Conservation (phyloP, 2,888 invertebrate genomes). For the Chrysina gloriosa region DNA sequence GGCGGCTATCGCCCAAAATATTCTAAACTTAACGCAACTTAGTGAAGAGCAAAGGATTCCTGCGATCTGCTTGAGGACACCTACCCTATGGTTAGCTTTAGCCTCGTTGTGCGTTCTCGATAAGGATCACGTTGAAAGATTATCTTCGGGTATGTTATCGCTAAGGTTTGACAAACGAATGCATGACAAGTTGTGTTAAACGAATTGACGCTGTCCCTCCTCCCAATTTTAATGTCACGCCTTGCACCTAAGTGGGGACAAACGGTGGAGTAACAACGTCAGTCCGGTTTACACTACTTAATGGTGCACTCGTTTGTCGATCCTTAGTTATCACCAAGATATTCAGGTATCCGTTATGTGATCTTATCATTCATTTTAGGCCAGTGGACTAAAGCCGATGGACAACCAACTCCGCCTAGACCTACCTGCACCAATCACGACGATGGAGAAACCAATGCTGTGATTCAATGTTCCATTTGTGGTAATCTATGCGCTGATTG, state of each 20-base stretch:
- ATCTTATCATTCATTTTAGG: constrained; percentile 67
- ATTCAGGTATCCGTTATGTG: too few species aligned
- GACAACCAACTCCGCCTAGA: constrained; percentile 71
- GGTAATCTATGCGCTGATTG: constrained; percentile 96
- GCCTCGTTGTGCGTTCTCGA: constrained; percentile 94
- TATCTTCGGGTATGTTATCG: constrained; percentile 70
- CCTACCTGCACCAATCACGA: constrained; percentile 96
- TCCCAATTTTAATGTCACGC: too few species aligned
- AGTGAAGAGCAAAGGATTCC: constrained; percentile 81
- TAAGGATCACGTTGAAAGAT: constrained; percentile 86
- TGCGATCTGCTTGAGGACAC: constrained; percentile 82
- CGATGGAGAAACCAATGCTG: constrained; percentile 91
- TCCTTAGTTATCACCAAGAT: too few species aligned
- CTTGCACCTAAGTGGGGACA: too few species aligned
- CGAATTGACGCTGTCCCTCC: too few species aligned
- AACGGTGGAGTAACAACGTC: too few species aligned
- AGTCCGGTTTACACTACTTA: too few species aligned
- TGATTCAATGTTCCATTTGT: constrained; percentile 91
- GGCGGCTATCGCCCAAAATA: constrained; percentile 87
- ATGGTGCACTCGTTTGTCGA: too few species aligned
- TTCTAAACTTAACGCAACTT: constrained; percentile 84
- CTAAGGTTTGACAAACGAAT: too few species aligned
- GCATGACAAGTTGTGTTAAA: too few species aligned
- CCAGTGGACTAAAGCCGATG: constrained; percentile 78
- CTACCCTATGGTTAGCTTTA: constrained; percentile 91